Conservation (phyloP, 2,113 vertebrate species). For the Ranitomeya variabilis region DNA sequence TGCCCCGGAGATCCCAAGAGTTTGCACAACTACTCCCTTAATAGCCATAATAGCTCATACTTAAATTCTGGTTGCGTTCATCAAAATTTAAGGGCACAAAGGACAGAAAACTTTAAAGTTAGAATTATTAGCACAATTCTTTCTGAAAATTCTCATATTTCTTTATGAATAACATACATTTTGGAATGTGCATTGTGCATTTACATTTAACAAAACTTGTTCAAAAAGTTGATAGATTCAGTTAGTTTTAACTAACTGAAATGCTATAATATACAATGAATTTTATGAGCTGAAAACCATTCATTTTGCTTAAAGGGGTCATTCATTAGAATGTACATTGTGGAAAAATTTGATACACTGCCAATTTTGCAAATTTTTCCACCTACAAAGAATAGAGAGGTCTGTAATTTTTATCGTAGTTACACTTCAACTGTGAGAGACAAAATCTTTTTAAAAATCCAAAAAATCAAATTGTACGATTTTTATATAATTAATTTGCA, state of each 20-base stretch:
- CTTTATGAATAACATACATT: neutral
- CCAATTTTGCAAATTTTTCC: no score
- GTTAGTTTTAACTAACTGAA: neutral
- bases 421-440: no score
- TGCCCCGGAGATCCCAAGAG: slow-evolving; percentile 48
- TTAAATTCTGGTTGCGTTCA: slow-evolving; percentile 41
- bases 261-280: neutral
- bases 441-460: no score
- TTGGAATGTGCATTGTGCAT: neutral
- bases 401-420: no score
- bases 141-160: neutral
- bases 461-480: no score
- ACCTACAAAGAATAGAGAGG: no score
- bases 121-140: slow-evolving; percentile 6
- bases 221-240: neutral
- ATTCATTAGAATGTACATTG: neutral
- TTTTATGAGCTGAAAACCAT: neutral
- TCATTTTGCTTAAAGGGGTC: neutral
- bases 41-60: slow-evolving; percentile 48
- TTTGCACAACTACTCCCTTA: slow-evolving; percentile 54
- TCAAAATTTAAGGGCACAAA: slow-evolving; percentile 31
- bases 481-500: no score
- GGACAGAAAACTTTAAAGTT: slow-evolving; percentile 35
- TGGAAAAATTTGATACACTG: no score
- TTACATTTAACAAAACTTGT: neutral